A percentile compares a stretch with the other conserved stretches of the same genome.
phyloP scores from a whole-genome alignment of 1,140 invertebrate species.

The Cyrtorhinus lividipennis region DNA sequence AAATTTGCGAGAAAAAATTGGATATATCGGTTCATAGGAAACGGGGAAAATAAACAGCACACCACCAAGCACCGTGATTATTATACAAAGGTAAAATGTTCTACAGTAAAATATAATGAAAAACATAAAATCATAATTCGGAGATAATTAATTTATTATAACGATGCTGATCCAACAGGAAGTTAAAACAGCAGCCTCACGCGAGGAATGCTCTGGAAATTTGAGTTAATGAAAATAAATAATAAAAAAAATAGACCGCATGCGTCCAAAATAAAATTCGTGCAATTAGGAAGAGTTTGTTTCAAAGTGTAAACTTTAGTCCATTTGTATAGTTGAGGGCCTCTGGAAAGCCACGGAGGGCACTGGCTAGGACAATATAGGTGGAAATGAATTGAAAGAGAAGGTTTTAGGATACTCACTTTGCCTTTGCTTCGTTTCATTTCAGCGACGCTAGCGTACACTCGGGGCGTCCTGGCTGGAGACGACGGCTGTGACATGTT shows the following conservation, averaged over 20 bases:
- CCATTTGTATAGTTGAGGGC: too few species aligned
- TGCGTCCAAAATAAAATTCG: too few species aligned
- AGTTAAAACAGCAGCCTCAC: not conserved
- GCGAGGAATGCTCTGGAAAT: conserved; percentile 15
- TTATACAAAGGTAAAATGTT: not conserved
- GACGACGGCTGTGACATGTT: conserved; percentile 42
- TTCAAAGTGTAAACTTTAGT: too few species aligned
- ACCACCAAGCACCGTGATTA: not conserved
- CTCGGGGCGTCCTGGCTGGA: conserved; percentile 49
- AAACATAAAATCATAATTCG: not conserved
- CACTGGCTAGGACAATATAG: too few species aligned
- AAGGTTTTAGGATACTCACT: conserved; percentile 44
- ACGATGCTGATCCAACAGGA: not conserved
- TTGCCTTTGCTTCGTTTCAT: conserved; percentile 75
- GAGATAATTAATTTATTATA: not conserved
- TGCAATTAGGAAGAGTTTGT: too few species aligned
- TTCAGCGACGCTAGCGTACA: conserved; percentile 86
- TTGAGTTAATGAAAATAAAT: too few species aligned
- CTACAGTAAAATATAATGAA: not conserved
- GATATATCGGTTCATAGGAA: too few species aligned
- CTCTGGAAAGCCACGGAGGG: too few species aligned
- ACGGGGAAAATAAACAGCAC: not conserved
- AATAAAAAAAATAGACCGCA: too few species aligned
- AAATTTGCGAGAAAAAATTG: too few species aligned
- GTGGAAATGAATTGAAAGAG: too few species aligned